Percentiles rank a stretch among this genome's conserved stretches.
phyloP scores from a whole-genome alignment of 2,888 invertebrate genomes.

The Cheilosia soror region DNA sequence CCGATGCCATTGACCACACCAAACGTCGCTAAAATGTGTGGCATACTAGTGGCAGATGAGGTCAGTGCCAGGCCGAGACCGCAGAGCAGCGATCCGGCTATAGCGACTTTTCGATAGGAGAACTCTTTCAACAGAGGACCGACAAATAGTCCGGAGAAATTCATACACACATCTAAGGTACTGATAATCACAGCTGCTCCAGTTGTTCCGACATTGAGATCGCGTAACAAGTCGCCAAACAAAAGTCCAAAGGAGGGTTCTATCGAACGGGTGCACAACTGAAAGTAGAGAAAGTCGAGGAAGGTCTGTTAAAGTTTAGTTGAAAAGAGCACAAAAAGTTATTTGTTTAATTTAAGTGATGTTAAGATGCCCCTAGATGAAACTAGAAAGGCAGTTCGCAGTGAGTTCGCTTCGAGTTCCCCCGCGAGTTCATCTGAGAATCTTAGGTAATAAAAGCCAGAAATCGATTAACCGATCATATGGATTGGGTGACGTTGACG shows the following conservation, averaged over 20 bases:
- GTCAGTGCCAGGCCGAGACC: constrained; percentile 88
- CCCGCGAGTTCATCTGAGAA: too few relatives aligned
- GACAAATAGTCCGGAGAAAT: constrained; percentile 91
- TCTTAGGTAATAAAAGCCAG: too few relatives aligned
- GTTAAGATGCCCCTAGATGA: too few relatives aligned
- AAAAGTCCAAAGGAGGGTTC: constrained; percentile 92
- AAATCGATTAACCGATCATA: too few relatives aligned
- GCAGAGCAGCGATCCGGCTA: constrained; percentile 88
- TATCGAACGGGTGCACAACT: constrained; percentile 91
- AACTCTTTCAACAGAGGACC: constrained; percentile 91
- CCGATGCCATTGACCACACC: constrained; percentile 91
- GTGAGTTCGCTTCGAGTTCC: too few relatives aligned
- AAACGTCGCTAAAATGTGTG: constrained; percentile 89
- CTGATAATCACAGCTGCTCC: constrained; percentile 91
- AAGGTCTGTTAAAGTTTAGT: not conserved
- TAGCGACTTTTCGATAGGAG: constrained; percentile 89
- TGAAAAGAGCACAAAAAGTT: not conserved
- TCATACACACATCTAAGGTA: constrained; percentile 90
- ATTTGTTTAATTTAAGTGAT: too few relatives aligned
- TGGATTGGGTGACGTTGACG: too few relatives aligned
- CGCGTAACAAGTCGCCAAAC: constrained; percentile 89
- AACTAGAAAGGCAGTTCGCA: too few relatives aligned
- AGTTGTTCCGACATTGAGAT: constrained; percentile 89
- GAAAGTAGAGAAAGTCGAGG: constrained; percentile 79
- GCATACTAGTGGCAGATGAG: constrained; percentile 89